These are phyloP conservation scores for Oreortyx pictus DNA, from an alignment of 2,797 vertebrate genomes.

Conservation along the genomic window DNA sequence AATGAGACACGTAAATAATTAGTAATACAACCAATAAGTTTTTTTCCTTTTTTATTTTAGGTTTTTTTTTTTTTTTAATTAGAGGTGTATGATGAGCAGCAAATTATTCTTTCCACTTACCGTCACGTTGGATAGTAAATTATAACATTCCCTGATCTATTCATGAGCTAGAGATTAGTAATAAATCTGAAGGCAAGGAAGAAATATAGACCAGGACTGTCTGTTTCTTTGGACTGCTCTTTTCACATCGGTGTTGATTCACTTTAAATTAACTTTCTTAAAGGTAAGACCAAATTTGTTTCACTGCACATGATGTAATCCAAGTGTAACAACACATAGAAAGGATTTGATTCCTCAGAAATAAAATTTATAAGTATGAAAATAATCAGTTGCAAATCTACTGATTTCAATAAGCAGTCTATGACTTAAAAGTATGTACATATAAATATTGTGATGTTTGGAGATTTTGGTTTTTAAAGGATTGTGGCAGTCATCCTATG, in stretches of 20 bases:
- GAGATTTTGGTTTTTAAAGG: not conserved
- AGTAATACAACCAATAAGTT: not conserved
- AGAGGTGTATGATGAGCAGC: not conserved
- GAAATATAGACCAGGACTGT: not conserved
- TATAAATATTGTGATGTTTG: not conserved
- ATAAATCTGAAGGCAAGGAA: not conserved
- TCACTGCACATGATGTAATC: not conserved
- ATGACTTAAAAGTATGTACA: not conserved
- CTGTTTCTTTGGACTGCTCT: not conserved
- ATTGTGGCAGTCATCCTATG: not conserved
- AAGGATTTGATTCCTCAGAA: not conserved
- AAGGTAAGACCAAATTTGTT: not conserved
- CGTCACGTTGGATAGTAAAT: not conserved
- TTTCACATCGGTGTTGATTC: not conserved
- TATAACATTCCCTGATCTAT: not conserved
- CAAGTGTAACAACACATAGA: not conserved
- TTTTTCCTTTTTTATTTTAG: not conserved
- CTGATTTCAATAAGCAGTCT: not conserved
- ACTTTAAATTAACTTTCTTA: not conserved
- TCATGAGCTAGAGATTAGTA: not conserved
- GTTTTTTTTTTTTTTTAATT: not conserved
- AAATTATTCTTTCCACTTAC: slow-evolving; percentile 58
- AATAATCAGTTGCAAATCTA: not conserved
- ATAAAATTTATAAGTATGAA: not conserved
- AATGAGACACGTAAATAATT: slow-evolving; percentile 14